phyloP scores from a whole-genome alignment of 2,113 vertebrate species.

The Carassius carassius region DNA sequence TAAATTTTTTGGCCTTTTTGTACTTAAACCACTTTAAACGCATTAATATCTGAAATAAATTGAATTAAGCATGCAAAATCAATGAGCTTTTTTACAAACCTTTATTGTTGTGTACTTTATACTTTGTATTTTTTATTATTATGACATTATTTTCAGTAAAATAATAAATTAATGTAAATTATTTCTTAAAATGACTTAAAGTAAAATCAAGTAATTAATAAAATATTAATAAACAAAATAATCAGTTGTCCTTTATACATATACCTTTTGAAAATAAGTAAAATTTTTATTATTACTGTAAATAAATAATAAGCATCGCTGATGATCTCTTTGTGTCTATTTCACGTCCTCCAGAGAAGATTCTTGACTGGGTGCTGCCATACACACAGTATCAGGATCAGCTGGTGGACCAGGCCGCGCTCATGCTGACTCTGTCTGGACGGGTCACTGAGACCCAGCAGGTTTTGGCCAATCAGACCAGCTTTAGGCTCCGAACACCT shows the following conservation, averaged over 20 bases:
- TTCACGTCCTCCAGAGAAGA: constrained; percentile 71
- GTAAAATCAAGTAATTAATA: background rate
- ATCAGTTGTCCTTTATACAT: background rate
- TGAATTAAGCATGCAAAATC: background rate
- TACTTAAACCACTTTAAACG: background rate
- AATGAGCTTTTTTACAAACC: background rate
- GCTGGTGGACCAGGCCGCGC: constrained; percentile 83
- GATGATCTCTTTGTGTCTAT: background rate
- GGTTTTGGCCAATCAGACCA: constrained; percentile 86
- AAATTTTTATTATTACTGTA: background rate
- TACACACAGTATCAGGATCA: constrained; percentile 81
- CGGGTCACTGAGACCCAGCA: constrained; percentile 82
- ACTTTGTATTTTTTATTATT: background rate
- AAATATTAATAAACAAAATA: background rate
- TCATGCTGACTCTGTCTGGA: constrained; percentile 83
- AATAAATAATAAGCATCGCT: background rate
- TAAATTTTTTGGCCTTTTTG: background rate
- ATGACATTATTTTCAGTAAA: background rate
- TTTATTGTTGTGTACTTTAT: background rate
- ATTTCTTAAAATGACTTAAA: no score
- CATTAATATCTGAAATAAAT: background rate
- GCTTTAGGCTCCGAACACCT: constrained; percentile 82
- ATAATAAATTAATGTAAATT: no score
- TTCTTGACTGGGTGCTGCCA: constrained; percentile 78
- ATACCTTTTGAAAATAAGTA: background rate